Base-by-base conservation (phyloP, 2,797 vertebrate genomes). In the Myotis vivesi region DNA sequence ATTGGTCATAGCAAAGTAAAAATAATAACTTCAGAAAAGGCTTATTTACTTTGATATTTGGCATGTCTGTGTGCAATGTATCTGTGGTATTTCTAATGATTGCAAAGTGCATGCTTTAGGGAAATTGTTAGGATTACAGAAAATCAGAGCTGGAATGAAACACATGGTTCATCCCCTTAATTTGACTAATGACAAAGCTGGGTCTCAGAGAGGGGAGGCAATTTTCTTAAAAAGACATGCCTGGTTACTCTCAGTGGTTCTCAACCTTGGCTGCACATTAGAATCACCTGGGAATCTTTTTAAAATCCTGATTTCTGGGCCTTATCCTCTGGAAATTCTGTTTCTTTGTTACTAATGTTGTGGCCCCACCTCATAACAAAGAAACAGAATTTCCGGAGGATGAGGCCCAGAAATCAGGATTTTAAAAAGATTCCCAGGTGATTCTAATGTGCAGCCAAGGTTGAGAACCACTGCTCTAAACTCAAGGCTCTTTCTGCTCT, bases 121-220 rank as follows among this genome's bases (percentile, higher is more conserved):
- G 30, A 95, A 92, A 84, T 59, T 66, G 75, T 89, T 53, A 80
- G 62, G 57, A 69, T 87, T 89, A 83, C 30, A 30, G 46, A 86
- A 86, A 89, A 59, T 86, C 16, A 89, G 55, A 87, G 33, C 33
- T 76, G 8, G 28, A 84, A 71, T 59, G 30, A 76, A 69, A 87
- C 16, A 89, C 20, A 38, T 49, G 23, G 59, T 16, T 71, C n/a
- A 55, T 1, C 55, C 12, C 41, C 2, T 92, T 69, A 76, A 82
- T 85, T 91, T 83, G 82, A 64, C 36, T 57, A 71, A 55, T 71
- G 53, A 73, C 68, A 55, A 81, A 94, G 53, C 46, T 81, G 33
- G 4, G 7, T 88, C 38, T 89, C 41, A n/a, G 62, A 62, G 55
- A 51, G 19, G 62, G 15, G 79, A 73, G 19, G 33, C 25, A 55